Conservation (phyloP, 2,797 vertebrate genomes). For the Spinus olivaceus region DNA sequence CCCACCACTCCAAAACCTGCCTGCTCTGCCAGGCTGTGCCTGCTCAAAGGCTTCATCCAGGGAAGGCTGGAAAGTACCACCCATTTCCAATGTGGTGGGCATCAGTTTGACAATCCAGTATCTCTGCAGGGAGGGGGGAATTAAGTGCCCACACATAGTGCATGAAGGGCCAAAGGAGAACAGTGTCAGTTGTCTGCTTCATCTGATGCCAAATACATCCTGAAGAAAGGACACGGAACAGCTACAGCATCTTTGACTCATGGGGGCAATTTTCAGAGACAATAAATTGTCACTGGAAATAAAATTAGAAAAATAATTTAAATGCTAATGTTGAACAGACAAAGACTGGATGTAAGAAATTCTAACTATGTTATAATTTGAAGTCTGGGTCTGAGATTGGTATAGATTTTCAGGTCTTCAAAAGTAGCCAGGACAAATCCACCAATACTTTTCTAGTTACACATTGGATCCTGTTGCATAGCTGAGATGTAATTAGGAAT, state of each 20-base stretch:
- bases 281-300: background rate
- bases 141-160: no score
- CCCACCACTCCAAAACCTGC: background rate
- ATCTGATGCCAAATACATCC: background rate
- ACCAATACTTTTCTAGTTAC: background rate
- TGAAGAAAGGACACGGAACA: background rate
- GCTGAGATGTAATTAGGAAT: background rate
- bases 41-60: background rate
- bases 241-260: background rate
- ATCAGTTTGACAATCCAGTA: background rate
- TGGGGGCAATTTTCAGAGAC: background rate
- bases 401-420: background rate
- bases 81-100: rapidly evolving
- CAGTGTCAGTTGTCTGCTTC: background rate
- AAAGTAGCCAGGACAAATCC: background rate
- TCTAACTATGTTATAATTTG: background rate
- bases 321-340: background rate
- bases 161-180: background rate
- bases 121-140: background rate
- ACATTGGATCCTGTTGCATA: background rate
- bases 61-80: background rate
- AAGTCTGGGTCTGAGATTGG: background rate
- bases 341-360: background rate
- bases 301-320: background rate
- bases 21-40: background rate